Evolutionary conservation across 2,888 invertebrate genomes (phyloP).

Genomic region (Tetragnatha montana): DNA sequence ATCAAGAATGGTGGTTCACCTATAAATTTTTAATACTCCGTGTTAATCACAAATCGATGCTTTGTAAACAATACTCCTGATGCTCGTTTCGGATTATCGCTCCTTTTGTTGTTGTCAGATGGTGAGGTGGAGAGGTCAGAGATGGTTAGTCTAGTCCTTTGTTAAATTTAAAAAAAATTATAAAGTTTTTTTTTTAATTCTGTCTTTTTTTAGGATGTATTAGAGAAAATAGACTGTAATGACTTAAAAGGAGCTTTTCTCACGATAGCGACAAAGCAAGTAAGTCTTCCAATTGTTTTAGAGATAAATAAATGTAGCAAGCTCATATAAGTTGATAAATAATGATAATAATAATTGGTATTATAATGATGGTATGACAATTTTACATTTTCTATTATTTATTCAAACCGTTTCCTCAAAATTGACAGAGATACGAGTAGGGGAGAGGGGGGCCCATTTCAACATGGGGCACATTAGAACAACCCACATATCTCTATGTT

Average conservation of each 20-base stretch:
- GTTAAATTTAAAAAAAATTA: background rate
- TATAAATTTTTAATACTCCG: background rate
- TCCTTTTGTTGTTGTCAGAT: background rate
- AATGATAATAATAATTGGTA: background rate
- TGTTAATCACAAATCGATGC: background rate
- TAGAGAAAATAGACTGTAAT: background rate
- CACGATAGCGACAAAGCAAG: constrained; percentile 14
- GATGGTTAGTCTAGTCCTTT: background rate
- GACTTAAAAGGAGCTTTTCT: background rate
- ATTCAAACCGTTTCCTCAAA: background rate
- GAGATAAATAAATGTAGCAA: background rate
- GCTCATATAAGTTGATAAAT: background rate
- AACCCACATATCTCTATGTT: too few species aligned
- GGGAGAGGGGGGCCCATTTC: too few species aligned
- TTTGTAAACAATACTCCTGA: background rate
- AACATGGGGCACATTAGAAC: too few species aligned
- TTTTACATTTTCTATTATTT: background rate
- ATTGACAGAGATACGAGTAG: background rate
- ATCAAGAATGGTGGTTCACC: background rate
- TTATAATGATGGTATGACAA: background rate
- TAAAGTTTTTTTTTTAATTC: background rate
- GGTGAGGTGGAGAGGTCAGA: background rate
- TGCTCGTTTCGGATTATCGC: background rate
- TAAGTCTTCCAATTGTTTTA: background rate
- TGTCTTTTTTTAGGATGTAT: background rate